phyloP scores from a whole-genome alignment of 2,797 vertebrate genomes.

The Sandelia bainsii region DNA sequence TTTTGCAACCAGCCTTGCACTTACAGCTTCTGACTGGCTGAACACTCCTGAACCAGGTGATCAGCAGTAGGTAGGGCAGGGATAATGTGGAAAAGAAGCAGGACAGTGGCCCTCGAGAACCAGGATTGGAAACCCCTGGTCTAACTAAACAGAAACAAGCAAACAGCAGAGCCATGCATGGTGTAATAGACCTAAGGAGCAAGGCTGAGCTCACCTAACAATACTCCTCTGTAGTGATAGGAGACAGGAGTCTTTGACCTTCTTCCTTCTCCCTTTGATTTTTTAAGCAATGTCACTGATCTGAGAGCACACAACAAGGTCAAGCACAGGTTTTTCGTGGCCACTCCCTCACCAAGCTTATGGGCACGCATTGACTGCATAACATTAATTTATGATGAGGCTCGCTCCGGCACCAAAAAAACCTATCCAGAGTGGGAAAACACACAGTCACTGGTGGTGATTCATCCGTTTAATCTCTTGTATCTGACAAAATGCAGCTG shows the following conservation, averaged over 20 bases:
- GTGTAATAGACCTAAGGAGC: constrained; percentile 13
- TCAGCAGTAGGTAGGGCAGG: too few species aligned
- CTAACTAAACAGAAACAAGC: constrained; percentile 18
- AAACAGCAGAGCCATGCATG: background rate
- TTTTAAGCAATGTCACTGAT: constrained; percentile 32
- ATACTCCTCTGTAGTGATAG: constrained; percentile 28
- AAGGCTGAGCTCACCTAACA: constrained; percentile 30
- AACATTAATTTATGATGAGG: constrained; percentile 23
- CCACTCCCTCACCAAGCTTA: constrained; percentile 23
- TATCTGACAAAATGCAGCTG: constrained; percentile 5
- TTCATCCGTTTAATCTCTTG: background rate
- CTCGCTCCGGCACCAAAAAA: constrained; percentile 13
- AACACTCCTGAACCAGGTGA: too few species aligned
- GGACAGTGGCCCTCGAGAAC: too few species aligned
- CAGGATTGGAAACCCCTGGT: too few species aligned
- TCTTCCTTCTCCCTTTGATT: constrained; percentile 15
- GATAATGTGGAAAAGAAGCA: too few species aligned
- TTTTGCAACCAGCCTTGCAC: too few species aligned
- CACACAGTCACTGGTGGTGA: background rate
- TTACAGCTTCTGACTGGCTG: too few species aligned
- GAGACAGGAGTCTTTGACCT: constrained; percentile 31
- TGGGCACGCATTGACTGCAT: constrained; percentile 23
- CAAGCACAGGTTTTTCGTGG: constrained; percentile 9
- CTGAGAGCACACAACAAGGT: constrained; percentile 19
- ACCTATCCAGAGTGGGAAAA: background rate